These are phyloP conservation scores for Caenorhabditis sp. DNA, from an alignment of 2,888 invertebrate species.

Conservation along the genomic window DNA sequence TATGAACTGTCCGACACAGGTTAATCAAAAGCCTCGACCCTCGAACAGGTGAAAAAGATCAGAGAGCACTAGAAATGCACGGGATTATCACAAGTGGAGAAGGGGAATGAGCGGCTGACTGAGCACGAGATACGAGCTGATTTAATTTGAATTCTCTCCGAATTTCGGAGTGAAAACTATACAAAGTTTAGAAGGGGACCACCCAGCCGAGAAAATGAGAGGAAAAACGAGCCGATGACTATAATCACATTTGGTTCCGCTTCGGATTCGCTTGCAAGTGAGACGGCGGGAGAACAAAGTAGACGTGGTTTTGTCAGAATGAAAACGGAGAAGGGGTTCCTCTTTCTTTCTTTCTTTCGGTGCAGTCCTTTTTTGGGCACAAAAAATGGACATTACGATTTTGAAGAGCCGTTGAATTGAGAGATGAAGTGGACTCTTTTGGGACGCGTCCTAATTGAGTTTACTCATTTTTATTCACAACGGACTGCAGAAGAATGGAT, in stretches of 20 bases:
- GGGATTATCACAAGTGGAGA: slow-evolving; percentile 31
- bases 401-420: slow-evolving; percentile 39
- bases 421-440: slow-evolving; percentile 21
- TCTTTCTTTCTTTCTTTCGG: not conserved
- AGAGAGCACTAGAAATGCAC: not conserved
- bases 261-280: slow-evolving; percentile 36
- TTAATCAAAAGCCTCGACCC: no score
- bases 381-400: slow-evolving; percentile 34
- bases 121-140: slow-evolving; percentile 25
- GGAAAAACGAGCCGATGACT: slow-evolving; percentile 36
- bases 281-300: not conserved
- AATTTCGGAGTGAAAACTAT: slow-evolving; percentile 30
- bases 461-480: no score
- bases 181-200: slow-evolving; percentile 31
- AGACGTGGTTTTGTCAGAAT: slow-evolving; percentile 8
- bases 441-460: no score
- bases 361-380: slow-evolving; percentile 24
- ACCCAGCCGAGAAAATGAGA: slow-evolving; percentile 19
- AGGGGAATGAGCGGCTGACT: slow-evolving; percentile 26
- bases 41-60: slow-evolving; percentile 41
- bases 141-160: slow-evolving; percentile 16
- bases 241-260: slow-evolving; percentile 51
- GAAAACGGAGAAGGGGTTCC: slow-evolving; percentile 17
- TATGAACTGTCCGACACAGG: no score
- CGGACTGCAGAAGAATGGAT: no score